These are phyloP conservation scores for Serilophus lunatus DNA, from an alignment of 2,113 vertebrate species.

Conservation along the genomic window DNA sequence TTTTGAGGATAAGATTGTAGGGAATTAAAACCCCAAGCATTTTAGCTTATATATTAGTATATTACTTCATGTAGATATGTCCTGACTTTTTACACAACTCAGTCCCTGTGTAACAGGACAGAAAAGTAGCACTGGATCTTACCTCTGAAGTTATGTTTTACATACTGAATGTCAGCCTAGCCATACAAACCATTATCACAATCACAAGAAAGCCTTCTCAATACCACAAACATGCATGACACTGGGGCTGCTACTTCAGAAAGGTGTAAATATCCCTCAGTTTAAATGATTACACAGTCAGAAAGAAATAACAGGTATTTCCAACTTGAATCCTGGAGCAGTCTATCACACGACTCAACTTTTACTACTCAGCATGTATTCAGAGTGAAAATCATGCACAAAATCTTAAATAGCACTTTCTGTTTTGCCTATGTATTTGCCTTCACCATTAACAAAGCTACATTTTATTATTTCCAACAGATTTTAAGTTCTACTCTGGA, in stretches of 20 bases:
- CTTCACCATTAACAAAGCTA: neutral
- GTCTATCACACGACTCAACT: neutral
- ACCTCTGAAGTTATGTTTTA: neutral
- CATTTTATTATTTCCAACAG: conserved; percentile 59
- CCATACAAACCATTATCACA: neutral
- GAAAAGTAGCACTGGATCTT: neutral
- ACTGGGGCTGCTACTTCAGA: neutral
- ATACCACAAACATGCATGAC: neutral
- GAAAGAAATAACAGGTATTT: neutral
- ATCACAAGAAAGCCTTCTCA: neutral
- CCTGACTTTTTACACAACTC: neutral
- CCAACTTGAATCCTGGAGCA: neutral
- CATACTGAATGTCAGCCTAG: neutral
- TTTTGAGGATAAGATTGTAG: neutral
- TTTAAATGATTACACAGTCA: neutral
- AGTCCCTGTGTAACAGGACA: neutral
- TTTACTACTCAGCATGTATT: neutral
- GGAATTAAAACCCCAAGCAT: neutral
- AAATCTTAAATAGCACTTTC: neutral
- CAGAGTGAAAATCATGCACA: neutral
- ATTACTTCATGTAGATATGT: neutral
- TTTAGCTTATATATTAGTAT: neutral
- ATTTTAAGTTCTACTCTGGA: conserved; percentile 81
- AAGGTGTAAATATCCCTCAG: neutral
- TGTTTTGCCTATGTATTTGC: neutral